These are phyloP conservation scores for Sarotherodon lohbergeri DNA, from an alignment of 2,113 vertebrate species.

Conservation along the genomic window DNA sequence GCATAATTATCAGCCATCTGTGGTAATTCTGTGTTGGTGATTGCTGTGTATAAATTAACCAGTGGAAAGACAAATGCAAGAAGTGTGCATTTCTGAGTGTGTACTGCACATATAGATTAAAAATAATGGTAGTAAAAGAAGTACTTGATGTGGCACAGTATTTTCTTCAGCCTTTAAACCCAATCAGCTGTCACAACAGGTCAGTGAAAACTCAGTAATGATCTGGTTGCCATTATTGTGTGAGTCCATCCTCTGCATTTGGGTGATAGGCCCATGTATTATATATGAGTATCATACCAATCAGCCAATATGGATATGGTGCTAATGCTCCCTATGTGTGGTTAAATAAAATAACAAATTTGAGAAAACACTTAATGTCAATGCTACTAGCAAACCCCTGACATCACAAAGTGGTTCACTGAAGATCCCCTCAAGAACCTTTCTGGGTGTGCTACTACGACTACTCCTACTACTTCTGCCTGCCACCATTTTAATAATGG, in stretches of 20 bases:
- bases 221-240: constrained; percentile 77
- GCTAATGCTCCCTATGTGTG: neutral
- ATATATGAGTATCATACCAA: neutral
- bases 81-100: neutral
- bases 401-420: neutral
- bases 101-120: neutral
- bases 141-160: neutral
- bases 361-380: neutral
- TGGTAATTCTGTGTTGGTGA: neutral
- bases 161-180: neutral
- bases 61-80: neutral
- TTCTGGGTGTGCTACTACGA: neutral
- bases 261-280: neutral
- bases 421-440: neutral
- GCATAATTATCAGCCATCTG: neutral
- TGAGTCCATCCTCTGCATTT: constrained; percentile 31
- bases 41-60: neutral
- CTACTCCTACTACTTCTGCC: neutral
- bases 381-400: neutral
- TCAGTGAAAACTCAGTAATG: constrained; percentile 14
- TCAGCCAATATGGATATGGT: neutral
- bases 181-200: neutral
- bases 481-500: neutral
- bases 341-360: neutral
- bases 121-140: neutral